Percentiles rank a stretch among this genome's conserved stretches.
These are phyloP conservation scores for Spongia lamella DNA, from an alignment of 37 sponge, comb jelly and placozoan species.

Conservation along the genomic window DNA sequence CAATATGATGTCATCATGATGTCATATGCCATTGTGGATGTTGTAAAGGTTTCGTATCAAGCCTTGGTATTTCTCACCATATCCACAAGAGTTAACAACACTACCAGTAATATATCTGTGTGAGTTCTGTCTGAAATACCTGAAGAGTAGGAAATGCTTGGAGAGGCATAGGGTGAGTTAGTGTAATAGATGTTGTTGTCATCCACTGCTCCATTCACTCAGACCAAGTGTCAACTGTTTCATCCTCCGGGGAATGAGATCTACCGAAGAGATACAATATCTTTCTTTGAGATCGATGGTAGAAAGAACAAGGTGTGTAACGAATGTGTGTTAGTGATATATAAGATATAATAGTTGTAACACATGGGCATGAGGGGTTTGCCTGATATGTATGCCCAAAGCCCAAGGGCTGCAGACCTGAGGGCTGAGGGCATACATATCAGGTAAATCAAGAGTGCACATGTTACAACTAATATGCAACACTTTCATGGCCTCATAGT, in stretches of 20 bases:
- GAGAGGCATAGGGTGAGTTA: constrained; percentile 77
- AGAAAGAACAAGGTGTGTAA: constrained; percentile 88
- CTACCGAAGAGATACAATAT: constrained; percentile 88
- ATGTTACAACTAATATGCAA: no score
- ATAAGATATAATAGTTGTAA: no score
- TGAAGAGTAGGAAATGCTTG: constrained; percentile 84
- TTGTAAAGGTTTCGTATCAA: constrained; percentile 63
- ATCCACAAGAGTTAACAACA: constrained; percentile 87
- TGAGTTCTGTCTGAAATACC: constrained; percentile 98
- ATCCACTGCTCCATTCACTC: neutral
- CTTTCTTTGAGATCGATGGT: constrained; percentile 99
- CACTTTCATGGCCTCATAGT: no score
- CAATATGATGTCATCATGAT: no score
- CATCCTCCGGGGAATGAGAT: constrained; percentile 99
- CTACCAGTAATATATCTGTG: constrained; percentile 91
- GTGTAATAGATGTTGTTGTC: neutral
- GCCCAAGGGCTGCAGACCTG: no score
- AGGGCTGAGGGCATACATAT: no score
- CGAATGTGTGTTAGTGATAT: neutral
- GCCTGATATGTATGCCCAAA: no score
- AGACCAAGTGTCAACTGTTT: constrained; percentile 90
- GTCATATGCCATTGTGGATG: no score
- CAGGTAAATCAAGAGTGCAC: no score
- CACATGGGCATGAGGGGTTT: no score
- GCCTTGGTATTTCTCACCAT: constrained; percentile 99